A percentile compares a stretch with the other conserved stretches of the same genome.
Conservation (phyloP, 2,888 invertebrate species). For the Caenorhabditis sp. region DNA sequence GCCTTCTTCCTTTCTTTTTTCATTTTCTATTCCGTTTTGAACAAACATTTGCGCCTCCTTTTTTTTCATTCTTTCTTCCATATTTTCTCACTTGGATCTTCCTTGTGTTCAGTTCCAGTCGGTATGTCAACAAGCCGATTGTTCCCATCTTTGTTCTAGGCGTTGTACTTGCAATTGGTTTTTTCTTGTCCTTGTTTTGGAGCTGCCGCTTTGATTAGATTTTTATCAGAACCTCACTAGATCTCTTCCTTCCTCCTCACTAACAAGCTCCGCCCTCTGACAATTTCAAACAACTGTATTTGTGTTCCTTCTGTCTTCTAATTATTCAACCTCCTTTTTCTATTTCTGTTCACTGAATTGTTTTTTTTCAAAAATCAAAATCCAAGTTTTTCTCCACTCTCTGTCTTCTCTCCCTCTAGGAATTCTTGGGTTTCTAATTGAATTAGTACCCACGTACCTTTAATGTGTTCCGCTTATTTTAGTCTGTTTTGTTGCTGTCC, state of each 20-base stretch:
- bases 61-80: conserved; percentile 25
- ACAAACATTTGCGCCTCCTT: conserved; percentile 55
- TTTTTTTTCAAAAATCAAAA: conserved; percentile 47
- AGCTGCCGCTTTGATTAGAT: conserved; percentile 8
- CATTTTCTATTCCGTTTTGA: conserved; percentile 50
- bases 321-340: conserved; percentile 1
- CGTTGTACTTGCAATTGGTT: conserved; percentile 54
- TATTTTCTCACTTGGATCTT: conserved; percentile 58
- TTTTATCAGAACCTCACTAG: conserved; percentile 5
- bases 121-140: conserved; percentile 61
- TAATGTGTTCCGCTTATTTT: conserved; percentile 43
- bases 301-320: conserved; percentile 42
- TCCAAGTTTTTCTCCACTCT: conserved; percentile 1
- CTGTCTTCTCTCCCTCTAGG: background rate
- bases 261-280: background rate
- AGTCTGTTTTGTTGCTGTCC: conserved; percentile 30
- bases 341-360: conserved; percentile 38
- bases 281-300: conserved; percentile 42
- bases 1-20: conserved; percentile 24
- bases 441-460: conserved; percentile 47
- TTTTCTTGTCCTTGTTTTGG: conserved; percentile 12
- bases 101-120: conserved; percentile 61
- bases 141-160: conserved; percentile 64
- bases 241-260: background rate
- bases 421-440: conserved; percentile 45